Evolutionary conservation across 1,140 invertebrate species (phyloP), one percentile per base, ranked within the genome.

Genomic region (Cheumatopsyche charites): DNA sequence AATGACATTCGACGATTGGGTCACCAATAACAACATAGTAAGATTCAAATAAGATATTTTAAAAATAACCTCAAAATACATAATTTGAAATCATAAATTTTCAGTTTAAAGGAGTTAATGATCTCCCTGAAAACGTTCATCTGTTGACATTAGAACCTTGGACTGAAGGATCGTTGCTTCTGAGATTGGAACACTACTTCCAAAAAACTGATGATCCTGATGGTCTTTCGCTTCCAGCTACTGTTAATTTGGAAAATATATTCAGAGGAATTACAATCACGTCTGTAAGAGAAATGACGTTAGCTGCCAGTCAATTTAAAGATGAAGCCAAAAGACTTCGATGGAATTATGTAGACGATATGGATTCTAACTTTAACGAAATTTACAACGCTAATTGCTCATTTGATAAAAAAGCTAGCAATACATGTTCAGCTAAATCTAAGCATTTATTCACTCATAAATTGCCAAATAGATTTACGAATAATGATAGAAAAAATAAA

Each of bases 71-170:
- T n/a, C n/a, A n/a, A n/a, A n/a, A n/a, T n/a, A n/a, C n/a, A n/a
- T n/a, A n/a, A n/a, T n/a, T n/a, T 17, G 29, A 36, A 7, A 36
- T 41, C 43, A 55, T 12, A 9, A 19, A 15, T 21, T 67, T 67
- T 26, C 23, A 70, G 67, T 62, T 21, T 43, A 21, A 11, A 12
- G 55, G 67, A 3, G 12, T 62, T 61, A 21, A 29, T 9, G 7
- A 19, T 7, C 78, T 98, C 0, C 95, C 95, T 0, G 76, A 82
- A 12, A 94, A 95, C 79, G 87, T 98, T 0, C 90, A 96, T 74
- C 81, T 98, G n/a, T 80, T 98, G 19, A 96, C 95, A 5, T 80
- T 97, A 66, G 94, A 97, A 79, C 91, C 93, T 5, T 94, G 93
- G 88, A 88, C 89, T 62, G 86, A 84, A 9, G 83, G 82, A 0